phyloP scores from a whole-genome alignment of 2,797 vertebrate species.

The Rhinoraja longicauda region DNA sequence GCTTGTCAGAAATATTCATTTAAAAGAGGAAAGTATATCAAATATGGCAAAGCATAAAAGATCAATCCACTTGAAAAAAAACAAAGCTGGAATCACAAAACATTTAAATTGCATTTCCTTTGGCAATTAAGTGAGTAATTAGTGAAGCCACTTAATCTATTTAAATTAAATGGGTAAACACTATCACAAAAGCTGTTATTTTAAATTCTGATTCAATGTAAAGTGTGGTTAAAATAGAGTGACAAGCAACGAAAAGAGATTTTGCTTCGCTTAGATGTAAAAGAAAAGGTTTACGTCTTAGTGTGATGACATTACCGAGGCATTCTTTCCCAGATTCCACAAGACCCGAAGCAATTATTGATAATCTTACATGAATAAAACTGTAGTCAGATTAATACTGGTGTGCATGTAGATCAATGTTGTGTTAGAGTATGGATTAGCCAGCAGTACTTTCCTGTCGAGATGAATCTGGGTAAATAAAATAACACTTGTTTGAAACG shows the following conservation, averaged over 20 bases:
- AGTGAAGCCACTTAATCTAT: background rate
- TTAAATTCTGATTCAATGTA: background rate
- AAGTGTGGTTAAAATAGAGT: background rate
- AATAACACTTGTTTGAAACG: conserved; percentile 36
- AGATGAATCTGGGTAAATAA: conserved; percentile 38
- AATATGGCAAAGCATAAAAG: background rate
- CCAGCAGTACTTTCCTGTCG: conserved; percentile 5
- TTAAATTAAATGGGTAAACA: background rate
- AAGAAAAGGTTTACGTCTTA: background rate
- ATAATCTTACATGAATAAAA: conserved; percentile 21
- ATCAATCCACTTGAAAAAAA: too few species aligned
- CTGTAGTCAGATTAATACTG: conserved; percentile 28
- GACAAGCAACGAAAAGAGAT: background rate
- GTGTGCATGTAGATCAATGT: conserved; percentile 14
- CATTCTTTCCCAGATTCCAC: too few species aligned
- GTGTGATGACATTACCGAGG: background rate
- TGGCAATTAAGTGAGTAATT: background rate
- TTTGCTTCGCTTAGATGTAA: background rate
- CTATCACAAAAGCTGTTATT: background rate
- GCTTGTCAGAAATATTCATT: background rate
- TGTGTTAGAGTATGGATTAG: conserved; percentile 34
- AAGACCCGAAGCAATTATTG: background rate
- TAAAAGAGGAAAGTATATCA: background rate
- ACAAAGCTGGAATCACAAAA: background rate
- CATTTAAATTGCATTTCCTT: background rate